These are phyloP conservation scores for Phylloscopus whistleri DNA, from an alignment of 2,113 vertebrate genomes.

Conservation along the genomic window DNA sequence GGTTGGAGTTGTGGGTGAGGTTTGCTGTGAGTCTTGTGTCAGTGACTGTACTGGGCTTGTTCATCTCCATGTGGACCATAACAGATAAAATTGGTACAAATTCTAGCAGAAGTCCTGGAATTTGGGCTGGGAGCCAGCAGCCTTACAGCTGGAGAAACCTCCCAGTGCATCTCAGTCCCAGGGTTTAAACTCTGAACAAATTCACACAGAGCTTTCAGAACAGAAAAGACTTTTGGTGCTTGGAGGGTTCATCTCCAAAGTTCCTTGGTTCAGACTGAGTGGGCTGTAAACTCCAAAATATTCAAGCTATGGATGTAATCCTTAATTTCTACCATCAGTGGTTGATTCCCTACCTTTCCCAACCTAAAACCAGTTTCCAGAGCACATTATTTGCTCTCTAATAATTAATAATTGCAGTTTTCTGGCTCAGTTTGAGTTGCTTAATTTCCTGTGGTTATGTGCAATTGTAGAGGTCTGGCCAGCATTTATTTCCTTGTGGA, in stretches of 20 bases:
- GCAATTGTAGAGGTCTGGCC: neutral
- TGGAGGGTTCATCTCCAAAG: neutral
- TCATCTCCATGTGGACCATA: neutral
- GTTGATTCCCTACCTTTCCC: neutral
- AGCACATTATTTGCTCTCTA: neutral
- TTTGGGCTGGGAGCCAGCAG: neutral
- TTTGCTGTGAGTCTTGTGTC: neutral
- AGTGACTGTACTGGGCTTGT: neutral
- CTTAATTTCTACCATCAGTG: neutral
- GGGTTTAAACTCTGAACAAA: neutral
- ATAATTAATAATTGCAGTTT: neutral
- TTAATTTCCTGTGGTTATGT: neutral
- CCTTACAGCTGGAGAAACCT: neutral
- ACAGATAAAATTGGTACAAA: neutral
- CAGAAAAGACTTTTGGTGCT: rapidly evolving
- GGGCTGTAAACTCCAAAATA: neutral
- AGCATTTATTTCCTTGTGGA: neutral
- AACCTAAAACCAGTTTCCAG: neutral
- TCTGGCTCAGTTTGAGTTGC: neutral
- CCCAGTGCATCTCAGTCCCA: neutral
- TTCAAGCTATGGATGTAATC: neutral
- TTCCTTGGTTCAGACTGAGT: neutral
- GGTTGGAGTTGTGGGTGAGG: neutral
- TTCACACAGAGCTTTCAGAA: neutral
- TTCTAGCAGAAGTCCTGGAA: neutral